Evolutionary conservation across 2,113 vertebrate species (phyloP).

Genomic region (Cranoglanis bouderius): DNA sequence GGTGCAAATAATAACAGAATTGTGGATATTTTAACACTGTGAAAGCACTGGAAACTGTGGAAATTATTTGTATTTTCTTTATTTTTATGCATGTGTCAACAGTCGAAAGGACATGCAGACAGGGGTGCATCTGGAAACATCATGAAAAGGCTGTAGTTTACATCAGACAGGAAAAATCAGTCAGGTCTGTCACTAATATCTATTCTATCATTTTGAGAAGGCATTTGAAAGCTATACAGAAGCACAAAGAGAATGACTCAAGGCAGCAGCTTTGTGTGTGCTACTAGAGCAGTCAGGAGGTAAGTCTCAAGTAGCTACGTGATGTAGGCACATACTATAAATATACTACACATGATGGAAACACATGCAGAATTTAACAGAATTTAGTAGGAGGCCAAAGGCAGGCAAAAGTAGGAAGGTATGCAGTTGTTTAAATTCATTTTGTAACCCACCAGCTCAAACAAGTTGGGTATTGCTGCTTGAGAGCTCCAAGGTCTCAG

Average conservation of each 20-base stretch:
- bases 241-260: background rate
- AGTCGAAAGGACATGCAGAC: background rate
- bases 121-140: background rate
- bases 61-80: background rate
- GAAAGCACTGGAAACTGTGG: background rate
- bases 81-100: background rate
- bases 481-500: no score
- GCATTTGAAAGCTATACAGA: slow-evolving; percentile 12
- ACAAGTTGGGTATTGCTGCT: no score
- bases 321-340: background rate
- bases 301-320: background rate
- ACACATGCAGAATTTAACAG: background rate
- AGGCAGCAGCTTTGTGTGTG: background rate
- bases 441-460: no score
- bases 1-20: background rate
- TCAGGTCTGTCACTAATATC: background rate
- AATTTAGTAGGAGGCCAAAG: background rate
- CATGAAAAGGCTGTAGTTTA: background rate
- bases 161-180: background rate
- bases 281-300: background rate
- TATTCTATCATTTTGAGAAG: background rate
- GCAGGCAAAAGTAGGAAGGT: background rate
- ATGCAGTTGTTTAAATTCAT: background rate
- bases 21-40: background rate
- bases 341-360: background rate